Percentiles rank a stretch among this genome's conserved stretches.
Evolutionary conservation across 2,797 vertebrate genomes (phyloP).

Genomic region (Oophaga sylvatica): DNA sequence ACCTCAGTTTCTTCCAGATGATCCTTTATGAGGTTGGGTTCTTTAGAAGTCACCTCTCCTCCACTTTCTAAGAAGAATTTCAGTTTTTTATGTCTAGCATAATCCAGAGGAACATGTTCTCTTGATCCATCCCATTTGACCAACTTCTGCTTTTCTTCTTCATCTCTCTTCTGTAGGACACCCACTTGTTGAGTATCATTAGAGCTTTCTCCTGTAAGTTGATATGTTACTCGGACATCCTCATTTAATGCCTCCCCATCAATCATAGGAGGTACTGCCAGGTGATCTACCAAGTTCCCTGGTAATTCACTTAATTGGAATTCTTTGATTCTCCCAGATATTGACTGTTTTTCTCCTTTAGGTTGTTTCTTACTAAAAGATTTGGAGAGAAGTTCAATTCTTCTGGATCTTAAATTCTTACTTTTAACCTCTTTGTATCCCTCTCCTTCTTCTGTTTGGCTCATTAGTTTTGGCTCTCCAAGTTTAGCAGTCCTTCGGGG

Average conservation of each 20-base stretch:
- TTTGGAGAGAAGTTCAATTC: not conserved
- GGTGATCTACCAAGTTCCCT: not conserved
- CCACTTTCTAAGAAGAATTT: not conserved
- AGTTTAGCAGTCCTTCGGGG: not conserved
- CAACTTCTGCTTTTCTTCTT: not conserved
- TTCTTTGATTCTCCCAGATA: not conserved
- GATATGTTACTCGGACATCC: not conserved
- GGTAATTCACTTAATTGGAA: not conserved
- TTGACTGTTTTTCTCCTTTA: not conserved
- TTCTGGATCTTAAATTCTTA: not conserved
- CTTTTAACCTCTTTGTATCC: constrained; percentile 20
- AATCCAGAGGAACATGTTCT: not conserved
- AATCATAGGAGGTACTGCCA: not conserved
- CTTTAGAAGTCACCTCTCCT: not conserved
- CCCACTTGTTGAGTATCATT: not conserved
- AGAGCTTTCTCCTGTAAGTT: no score
- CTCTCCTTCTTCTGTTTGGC: not conserved
- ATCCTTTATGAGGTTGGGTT: not conserved
- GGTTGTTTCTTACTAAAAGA: not conserved
- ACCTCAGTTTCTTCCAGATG: not conserved
- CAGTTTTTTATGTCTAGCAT: not conserved
- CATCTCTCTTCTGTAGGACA: not conserved
- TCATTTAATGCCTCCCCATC: not conserved
- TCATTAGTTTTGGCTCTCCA: not conserved
- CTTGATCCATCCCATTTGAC: not conserved